Conservation (phyloP, 2,888 invertebrate species). For the Diloba caeruleocephala region DNA sequence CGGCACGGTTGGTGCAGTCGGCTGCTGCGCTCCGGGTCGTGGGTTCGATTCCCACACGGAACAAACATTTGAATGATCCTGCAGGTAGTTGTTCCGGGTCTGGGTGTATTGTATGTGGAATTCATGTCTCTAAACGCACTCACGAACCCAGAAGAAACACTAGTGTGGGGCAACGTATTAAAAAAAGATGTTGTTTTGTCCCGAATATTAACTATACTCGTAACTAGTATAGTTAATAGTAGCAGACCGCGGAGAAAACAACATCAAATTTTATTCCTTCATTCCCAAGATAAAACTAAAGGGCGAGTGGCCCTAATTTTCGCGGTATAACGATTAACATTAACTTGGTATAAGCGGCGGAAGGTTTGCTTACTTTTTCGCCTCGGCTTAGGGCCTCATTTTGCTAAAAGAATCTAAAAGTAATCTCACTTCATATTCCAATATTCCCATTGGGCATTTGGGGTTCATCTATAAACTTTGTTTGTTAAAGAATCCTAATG, state of each 20-base stretch:
- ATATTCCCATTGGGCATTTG: conserved; percentile 29
- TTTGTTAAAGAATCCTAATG: conserved; percentile 12
- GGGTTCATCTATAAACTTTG: conserved; percentile 20
- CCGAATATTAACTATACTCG: too few relatives aligned
- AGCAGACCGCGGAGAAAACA: conserved; percentile 6
- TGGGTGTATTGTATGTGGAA: too few relatives aligned
- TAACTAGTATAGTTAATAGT: too few relatives aligned
- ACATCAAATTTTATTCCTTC: conserved; percentile 29
- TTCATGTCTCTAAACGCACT: too few relatives aligned
- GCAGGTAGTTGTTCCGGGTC: too few relatives aligned
- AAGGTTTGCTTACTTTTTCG: conserved; percentile 38
- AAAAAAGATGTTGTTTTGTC: too few relatives aligned
- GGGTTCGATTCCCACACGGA: too few relatives aligned
- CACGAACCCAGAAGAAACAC: too few relatives aligned
- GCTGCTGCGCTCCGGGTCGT: too few relatives aligned
- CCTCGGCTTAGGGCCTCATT: conserved; percentile 20
- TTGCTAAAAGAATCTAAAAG: conserved; percentile 43
- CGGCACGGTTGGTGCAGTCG: too few relatives aligned
- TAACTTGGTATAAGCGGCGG: conserved; percentile 30
- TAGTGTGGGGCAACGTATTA: too few relatives aligned
- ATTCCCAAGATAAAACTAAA: conserved; percentile 34
- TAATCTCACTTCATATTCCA: conserved; percentile 42
- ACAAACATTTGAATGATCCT: too few relatives aligned
- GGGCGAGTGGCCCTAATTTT: conserved; percentile 32
- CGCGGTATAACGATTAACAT: conserved; percentile 36